Base-by-base conservation (phyloP, 2,797 vertebrate species). In the Amphiprion clarkii region DNA sequence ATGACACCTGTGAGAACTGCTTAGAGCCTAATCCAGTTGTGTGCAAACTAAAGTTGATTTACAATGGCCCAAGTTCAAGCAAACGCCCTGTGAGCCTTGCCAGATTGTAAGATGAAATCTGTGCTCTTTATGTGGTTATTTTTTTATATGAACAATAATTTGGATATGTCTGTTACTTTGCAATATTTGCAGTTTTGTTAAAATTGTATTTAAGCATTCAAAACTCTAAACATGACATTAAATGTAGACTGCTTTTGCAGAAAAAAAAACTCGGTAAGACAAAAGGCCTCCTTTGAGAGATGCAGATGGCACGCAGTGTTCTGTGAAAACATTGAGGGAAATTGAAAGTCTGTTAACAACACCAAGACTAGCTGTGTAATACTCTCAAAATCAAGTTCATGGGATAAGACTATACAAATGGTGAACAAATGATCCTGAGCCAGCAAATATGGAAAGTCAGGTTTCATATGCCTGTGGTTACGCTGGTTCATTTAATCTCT, bases 241-340 rank as follows among this genome's bases (percentile, higher is more conserved):
- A 71, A n/a, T 3, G 1, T 51, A 65, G 10, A 44, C 49, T 52
- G 49, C 27, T 2, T 56, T 60, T 69, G 48, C 56, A 39, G 11
- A 39, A 39, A 11, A 39, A 39, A 39, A 33, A 9, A 51, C 25
- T 74, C 40, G 76, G 48, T 21, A 21, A 21, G n/a, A 51, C 48
- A 51, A 44, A 67, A 81, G 1, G 36, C 46, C 60, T 67, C 16
- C 46, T 71, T 71, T 59, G 36, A 68, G 52, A 46, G 82, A 57
- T 70, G 29, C 73, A 67, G 51, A 84, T 77, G 76, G 56, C 48
- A 80, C 73, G 63, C 53, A 76, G 64, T 57, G 40, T 65, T 74
- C 59, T 75, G 57, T 36, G 55, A 74, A 62, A 71, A 75, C 72
- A 83, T 13, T 23, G 21, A 76, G n/a, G 59, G 67, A 84, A 78